These are phyloP conservation scores for Arrhamphus sclerolepis DNA, from an alignment of 2,797 vertebrate genomes.

Conservation along the genomic window DNA sequence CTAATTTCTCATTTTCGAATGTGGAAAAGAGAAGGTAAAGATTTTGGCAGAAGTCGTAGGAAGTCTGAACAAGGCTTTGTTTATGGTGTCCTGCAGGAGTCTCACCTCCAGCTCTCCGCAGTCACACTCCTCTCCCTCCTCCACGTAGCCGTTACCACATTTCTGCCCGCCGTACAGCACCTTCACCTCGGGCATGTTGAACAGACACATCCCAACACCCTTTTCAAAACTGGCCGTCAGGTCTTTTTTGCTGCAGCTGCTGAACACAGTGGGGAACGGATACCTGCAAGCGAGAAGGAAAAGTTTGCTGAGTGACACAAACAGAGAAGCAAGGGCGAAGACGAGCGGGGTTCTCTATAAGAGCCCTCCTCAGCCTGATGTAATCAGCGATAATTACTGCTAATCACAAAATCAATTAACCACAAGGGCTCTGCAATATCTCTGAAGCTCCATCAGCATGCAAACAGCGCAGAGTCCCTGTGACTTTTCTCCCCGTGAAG, in stretches of 20 bases:
- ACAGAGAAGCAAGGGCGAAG: conserved; percentile 7
- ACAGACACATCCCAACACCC: conserved; percentile 96
- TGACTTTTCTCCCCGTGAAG: conserved; percentile 36
- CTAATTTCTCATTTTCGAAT: conserved; percentile 42
- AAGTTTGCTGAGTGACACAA: conserved; percentile 24
- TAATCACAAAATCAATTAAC: conserved; percentile 74
- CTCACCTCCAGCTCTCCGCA: conserved; percentile 93
- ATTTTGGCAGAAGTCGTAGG: conserved; percentile 18
- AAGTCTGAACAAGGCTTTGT: conserved; percentile 1
- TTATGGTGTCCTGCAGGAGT: conserved; percentile 61
- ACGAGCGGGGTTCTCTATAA: conserved; percentile 6
- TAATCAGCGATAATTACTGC: conserved; percentile 71
- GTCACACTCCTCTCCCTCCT: conserved; percentile 96
- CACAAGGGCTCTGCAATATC: conserved; percentile 41
- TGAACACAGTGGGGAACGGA: conserved; percentile 95
- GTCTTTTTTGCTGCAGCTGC: conserved; percentile 95
- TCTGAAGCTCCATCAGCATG: conserved; percentile 43
- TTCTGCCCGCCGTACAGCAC: conserved; percentile 94
- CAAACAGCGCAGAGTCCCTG: neutral
- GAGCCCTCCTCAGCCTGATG: conserved; percentile 50
- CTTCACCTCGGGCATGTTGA: conserved; percentile 94
- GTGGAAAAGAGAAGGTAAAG: conserved; percentile 5
- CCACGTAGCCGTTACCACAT: conserved; percentile 96
- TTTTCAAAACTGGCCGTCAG: conserved; percentile 93
- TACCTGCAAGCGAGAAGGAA: conserved; percentile 76